Conservation (phyloP, 2,888 invertebrate genomes). For the Apocheima hispidaria region DNA sequence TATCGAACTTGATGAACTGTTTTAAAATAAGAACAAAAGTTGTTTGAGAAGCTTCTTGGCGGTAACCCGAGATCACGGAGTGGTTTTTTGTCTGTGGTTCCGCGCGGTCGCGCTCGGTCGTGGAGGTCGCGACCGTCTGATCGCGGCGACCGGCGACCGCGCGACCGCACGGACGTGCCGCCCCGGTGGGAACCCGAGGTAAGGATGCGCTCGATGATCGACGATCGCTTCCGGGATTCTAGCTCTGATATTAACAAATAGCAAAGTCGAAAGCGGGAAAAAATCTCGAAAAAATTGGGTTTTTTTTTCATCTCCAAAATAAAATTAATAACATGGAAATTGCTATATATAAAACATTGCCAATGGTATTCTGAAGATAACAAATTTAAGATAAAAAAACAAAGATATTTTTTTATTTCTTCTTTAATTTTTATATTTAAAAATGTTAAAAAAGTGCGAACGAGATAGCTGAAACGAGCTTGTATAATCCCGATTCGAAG, state of each 20-base stretch:
- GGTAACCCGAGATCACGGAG: constrained; percentile 72
- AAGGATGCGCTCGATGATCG: constrained; percentile 51
- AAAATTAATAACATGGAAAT: no score
- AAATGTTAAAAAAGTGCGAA: no score
- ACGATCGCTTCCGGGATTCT: constrained; percentile 60
- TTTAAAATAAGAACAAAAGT: constrained; percentile 67
- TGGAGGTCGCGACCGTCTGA: constrained; percentile 67
- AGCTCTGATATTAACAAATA: constrained; percentile 31
- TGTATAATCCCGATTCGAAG: no score
- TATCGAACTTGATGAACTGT: constrained; percentile 65
- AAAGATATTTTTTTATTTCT: no score
- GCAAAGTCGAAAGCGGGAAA: constrained; percentile 5
- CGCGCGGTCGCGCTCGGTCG: constrained; percentile 39
- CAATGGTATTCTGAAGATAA: no score
- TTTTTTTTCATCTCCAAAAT: no score
- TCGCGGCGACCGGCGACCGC: constrained; percentile 46
- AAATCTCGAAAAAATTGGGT: no score
- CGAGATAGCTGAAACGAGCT: no score
- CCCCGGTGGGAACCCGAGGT: constrained; percentile 63
- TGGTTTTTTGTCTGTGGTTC: constrained; percentile 62
- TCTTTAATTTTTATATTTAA: no score
- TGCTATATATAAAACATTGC: no score
- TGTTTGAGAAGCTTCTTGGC: constrained; percentile 55
- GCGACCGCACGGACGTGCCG: constrained; percentile 63
- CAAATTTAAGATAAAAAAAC: no score